Percentiles rank a stretch among this genome's conserved stretches.
These are phyloP conservation scores for Notospermus geniculatus DNA, from an alignment of 1,140 invertebrate species.

Conservation along the genomic window DNA sequence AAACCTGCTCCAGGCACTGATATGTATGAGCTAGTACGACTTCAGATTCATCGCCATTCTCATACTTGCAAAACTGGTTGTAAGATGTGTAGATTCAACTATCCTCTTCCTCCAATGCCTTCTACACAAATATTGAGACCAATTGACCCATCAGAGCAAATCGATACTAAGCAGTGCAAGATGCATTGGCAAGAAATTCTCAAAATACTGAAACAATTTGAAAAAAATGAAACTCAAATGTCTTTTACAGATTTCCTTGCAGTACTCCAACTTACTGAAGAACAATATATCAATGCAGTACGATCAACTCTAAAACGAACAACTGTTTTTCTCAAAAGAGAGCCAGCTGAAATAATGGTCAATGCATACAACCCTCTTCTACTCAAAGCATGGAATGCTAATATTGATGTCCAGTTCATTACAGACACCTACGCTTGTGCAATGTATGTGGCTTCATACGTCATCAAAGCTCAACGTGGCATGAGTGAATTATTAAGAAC, in stretches of 20 bases:
- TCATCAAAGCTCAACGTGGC: slow-evolving; percentile 28
- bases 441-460: slow-evolving; percentile 23
- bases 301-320: slow-evolving; percentile 21
- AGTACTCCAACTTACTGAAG: slow-evolving; percentile 15
- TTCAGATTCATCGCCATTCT: slow-evolving; percentile 28
- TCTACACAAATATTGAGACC: slow-evolving; percentile 20
- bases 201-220: background rate
- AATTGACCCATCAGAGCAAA: slow-evolving; percentile 1
- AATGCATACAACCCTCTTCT: slow-evolving; percentile 23
- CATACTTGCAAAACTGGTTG: slow-evolving; percentile 21
- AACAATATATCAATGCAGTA: slow-evolving; percentile 23
- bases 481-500: slow-evolving; percentile 16
- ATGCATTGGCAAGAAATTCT: slow-evolving; percentile 1
- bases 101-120: slow-evolving; percentile 22
- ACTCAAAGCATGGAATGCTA: slow-evolving; percentile 25
- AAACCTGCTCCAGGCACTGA: slow-evolving; percentile 4
- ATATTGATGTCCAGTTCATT: slow-evolving; percentile 28
- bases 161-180: slow-evolving; percentile 3
- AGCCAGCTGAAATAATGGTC: slow-evolving; percentile 12
- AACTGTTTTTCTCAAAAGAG: slow-evolving; percentile 21
- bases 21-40: slow-evolving; percentile 12
- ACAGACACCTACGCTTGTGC: slow-evolving; percentile 30
- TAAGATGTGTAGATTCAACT: slow-evolving; percentile 28
- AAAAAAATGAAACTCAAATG: background rate
- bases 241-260: slow-evolving; percentile 16